Conservation (phyloP, 2,113 vertebrate species). For the Lipotes vexillifer region DNA sequence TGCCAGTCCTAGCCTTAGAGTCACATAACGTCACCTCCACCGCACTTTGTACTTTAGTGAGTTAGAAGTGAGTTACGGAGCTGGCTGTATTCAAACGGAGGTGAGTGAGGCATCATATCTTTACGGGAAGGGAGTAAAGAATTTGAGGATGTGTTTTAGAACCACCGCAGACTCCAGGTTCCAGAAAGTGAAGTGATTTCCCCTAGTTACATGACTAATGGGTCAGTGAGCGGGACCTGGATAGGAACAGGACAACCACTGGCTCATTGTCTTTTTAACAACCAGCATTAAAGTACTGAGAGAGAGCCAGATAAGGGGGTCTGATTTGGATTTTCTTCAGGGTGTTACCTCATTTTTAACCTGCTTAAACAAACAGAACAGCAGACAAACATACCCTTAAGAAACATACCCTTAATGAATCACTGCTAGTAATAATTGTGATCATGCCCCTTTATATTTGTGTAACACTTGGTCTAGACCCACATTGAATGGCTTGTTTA, state of each 20-base stretch:
- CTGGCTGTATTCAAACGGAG: not conserved
- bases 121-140: not conserved
- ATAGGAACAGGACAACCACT: not conserved
- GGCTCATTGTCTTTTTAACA: not conserved
- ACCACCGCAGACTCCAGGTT: not conserved
- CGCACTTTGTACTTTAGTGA: not conserved
- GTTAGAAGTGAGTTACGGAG: not conserved
- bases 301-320: not conserved
- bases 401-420: not conserved
- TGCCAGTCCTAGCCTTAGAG: not conserved
- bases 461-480: not conserved
- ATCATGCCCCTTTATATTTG: not conserved
- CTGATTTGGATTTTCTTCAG: not conserved
- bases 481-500: not conserved
- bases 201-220: not conserved
- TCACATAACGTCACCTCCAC: not conserved
- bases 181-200: not conserved
- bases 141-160: not conserved
- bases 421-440: no score
- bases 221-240: not conserved
- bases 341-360: not conserved
- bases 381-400: not conserved
- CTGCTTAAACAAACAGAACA: not conserved
- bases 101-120: not conserved
- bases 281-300: not conserved